Conservation (phyloP, 2,113 vertebrate genomes). For the Scopus umbretta region DNA sequence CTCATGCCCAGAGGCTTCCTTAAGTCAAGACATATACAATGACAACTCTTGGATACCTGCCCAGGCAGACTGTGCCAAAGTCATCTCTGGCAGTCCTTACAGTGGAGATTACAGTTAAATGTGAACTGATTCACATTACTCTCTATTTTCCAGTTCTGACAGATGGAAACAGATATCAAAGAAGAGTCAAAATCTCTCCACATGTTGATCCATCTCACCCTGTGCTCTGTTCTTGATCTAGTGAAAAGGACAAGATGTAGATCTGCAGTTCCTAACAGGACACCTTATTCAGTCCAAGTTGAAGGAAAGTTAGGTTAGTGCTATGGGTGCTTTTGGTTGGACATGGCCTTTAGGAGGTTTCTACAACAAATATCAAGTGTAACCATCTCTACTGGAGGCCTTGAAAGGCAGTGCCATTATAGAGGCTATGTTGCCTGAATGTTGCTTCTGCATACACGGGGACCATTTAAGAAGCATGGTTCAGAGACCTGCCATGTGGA, state of each 20-base stretch:
- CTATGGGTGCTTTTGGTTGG: not conserved
- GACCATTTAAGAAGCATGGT: not conserved
- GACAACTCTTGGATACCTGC: constrained; percentile 13
- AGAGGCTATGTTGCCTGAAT: not conserved
- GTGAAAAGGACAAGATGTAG: not conserved
- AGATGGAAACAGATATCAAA: constrained; percentile 40
- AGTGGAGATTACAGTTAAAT: constrained; percentile 36
- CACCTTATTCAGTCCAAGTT: not conserved
- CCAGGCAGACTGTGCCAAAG: not conserved
- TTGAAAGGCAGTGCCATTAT: accelerated
- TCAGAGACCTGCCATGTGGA: not conserved
- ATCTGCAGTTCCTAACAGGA: not conserved
- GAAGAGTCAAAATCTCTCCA: not conserved
- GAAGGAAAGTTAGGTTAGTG: not conserved
- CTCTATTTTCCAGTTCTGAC: constrained; percentile 27
- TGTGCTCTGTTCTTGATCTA: not conserved
- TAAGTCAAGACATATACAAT: not conserved
- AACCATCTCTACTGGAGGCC: not conserved
- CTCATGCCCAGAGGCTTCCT: not conserved
- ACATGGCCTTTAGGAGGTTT: not conserved
- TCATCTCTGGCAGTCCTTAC: constrained; percentile 22
- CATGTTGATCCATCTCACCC: constrained; percentile 20
- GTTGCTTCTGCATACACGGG: not conserved
- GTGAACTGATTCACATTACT: constrained; percentile 22
- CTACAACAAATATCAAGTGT: not conserved